Conservation (phyloP, 30 jellyfish, hydroid and myxozoan species). For the Hydractinia symbiolongicarpus region DNA sequence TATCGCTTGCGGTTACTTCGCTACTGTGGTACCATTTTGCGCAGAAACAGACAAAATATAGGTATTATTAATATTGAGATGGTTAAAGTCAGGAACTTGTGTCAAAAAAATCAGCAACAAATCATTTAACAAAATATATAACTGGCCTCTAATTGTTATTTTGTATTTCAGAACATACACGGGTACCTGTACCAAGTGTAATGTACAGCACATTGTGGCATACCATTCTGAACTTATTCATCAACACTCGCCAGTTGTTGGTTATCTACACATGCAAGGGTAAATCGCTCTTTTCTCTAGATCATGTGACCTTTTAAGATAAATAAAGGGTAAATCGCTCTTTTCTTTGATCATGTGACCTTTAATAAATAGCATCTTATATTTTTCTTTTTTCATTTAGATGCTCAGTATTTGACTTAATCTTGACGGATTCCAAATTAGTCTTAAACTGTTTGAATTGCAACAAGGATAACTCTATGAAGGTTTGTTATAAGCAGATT, state of each 20-base stretch:
- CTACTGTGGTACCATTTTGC: too few relatives aligned
- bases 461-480: conserved; percentile 20
- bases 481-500: background rate
- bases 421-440: conserved; percentile 8
- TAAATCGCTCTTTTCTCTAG: background rate
- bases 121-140: too few relatives aligned
- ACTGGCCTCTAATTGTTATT: background rate
- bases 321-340: too few relatives aligned
- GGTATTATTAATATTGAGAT: too few relatives aligned
- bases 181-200: conserved; percentile 18
- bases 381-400: background rate
- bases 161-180: conserved; percentile 8
- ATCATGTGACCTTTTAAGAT: background rate
- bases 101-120: too few relatives aligned
- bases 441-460: conserved; percentile 24
- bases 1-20: too few relatives aligned
- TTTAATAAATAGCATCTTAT: too few relatives aligned
- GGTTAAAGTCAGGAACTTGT: too few relatives aligned
- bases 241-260: conserved; percentile 29
- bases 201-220: background rate
- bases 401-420: conserved; percentile 25
- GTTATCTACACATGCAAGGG: conserved; percentile 31
- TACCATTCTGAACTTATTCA: conserved; percentile 23
- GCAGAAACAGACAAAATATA: too few relatives aligned
- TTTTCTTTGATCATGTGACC: too few relatives aligned